phyloP scores from a whole-genome alignment of 2,888 invertebrate genomes.

The Xestia ashworthii region DNA sequence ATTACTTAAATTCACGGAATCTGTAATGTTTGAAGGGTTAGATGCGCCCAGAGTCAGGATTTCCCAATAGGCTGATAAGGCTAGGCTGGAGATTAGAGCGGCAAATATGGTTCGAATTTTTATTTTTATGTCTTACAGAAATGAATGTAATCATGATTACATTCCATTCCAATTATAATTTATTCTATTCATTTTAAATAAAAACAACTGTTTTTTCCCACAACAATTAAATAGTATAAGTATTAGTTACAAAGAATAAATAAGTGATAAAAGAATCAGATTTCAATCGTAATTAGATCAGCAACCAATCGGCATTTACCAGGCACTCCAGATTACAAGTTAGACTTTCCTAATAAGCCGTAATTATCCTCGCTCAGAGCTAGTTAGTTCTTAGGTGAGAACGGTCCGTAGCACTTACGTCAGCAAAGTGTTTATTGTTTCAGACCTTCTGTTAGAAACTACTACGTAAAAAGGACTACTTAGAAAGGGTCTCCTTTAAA shows the following conservation, averaged over 20 bases:
- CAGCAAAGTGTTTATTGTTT: slow-evolving; percentile 34
- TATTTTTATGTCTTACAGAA: too few relatives aligned
- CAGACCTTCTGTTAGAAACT: slow-evolving; percentile 17
- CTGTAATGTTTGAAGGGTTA: background rate
- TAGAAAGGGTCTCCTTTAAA: background rate
- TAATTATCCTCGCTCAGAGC: slow-evolving; percentile 41
- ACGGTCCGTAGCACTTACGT: slow-evolving; percentile 16
- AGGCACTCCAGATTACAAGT: slow-evolving; percentile 31
- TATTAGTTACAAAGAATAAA: background rate
- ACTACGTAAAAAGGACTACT: background rate
- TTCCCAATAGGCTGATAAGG: too few relatives aligned
- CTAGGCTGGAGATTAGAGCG: too few relatives aligned
- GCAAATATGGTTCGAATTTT: too few relatives aligned
- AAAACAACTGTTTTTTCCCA: background rate
- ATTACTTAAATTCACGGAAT: background rate
- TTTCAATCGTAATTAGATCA: slow-evolving; percentile 26
- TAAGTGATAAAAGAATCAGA: background rate
- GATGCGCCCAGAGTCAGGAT: too few relatives aligned
- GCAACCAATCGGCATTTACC: slow-evolving; percentile 31
- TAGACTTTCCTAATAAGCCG: slow-evolving; percentile 30
- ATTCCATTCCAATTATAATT: background rate
- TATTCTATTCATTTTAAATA: background rate
- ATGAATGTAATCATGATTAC: too few relatives aligned
- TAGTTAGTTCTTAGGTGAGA: slow-evolving; percentile 40
- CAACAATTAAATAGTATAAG: background rate